Base-by-base conservation (phyloP, 2,797 vertebrate genomes). In the Neosalanx taihuensis region DNA sequence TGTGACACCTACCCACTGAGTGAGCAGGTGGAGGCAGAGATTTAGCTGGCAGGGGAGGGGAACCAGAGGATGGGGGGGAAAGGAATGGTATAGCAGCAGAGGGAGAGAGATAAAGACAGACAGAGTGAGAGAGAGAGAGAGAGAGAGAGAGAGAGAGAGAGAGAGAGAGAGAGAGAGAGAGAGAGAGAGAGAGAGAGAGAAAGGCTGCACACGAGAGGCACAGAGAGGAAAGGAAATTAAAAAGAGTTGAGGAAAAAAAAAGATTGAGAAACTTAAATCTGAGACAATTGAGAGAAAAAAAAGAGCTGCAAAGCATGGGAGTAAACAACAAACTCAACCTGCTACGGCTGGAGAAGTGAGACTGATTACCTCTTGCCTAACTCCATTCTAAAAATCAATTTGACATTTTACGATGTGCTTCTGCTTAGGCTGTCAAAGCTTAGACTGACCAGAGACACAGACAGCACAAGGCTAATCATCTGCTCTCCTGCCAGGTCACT, bases 1-100 rank as follows among this genome's bases (percentile, higher is more conserved):
- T 6, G 53, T 70, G 61, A 61, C 70, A 61, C 31, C 60, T 64
- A 30, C 75, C 74, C 76, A 74, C 81, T 70, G 80, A 76, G 77
- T 58, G 30, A 68, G 60, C 80, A 84, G 76, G 76, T 79, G 81
- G 70, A n/a, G 58, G 70, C 26, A 30, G 26, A 15, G 37, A 64
- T 7, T 60, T 33, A 20, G 3, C n/a, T 76, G 76, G 77, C 75
- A 79, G 31, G 71, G 49, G 51, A 35, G 56, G 51, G 30, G 59
- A 18, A 67, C 67, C 67, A 73, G 73, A 66, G 65, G 51, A n/a
- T 5, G 51, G 51, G 51, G 18, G 9, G n/a, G 9, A n/a, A 6
- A 12, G 49, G 6, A 37, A 46, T 46, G 41, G 41, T 10, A 46
- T 13, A 13, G 41, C 7, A 46, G 41, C 12, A 59, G 30, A n/a